These are phyloP conservation scores for Ernsta delagoae DNA, from an alignment of 2,888 invertebrate genomes.

Conservation along the genomic window DNA sequence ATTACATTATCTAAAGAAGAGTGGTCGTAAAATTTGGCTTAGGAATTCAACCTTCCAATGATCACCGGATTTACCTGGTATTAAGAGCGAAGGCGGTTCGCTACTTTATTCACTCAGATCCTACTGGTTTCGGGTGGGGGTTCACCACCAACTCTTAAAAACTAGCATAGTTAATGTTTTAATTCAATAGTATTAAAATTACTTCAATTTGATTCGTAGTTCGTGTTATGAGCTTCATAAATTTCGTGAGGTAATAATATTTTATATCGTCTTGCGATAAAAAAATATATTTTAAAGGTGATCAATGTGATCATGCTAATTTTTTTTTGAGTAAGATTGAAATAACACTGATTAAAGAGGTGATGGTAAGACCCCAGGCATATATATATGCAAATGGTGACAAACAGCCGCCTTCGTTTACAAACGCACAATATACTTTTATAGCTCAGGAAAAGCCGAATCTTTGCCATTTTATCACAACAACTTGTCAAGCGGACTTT, in stretches of 20 bases:
- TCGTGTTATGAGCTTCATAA: too few relatives aligned
- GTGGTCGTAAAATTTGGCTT: conserved; percentile 4
- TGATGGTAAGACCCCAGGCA: conserved; percentile 30
- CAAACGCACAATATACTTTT: conserved; percentile 84
- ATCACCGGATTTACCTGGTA: conserved; percentile 39
- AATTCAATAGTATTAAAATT: too few relatives aligned
- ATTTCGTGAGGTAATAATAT: too few relatives aligned
- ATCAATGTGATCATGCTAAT: too few relatives aligned
- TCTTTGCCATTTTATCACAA: conserved; percentile 50
- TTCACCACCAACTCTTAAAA: too few relatives aligned
- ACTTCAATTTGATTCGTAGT: too few relatives aligned
- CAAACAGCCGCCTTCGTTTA: conserved; percentile 79
- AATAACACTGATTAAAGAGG: too few relatives aligned
- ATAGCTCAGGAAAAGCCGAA: conserved; percentile 77
- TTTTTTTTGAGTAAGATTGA: too few relatives aligned
- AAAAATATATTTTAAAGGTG: too few relatives aligned
- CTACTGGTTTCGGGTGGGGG: too few relatives aligned
- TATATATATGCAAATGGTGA: conserved; percentile 83
- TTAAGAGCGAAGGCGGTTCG: conserved; percentile 34
- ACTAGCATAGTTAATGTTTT: too few relatives aligned
- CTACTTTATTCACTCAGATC: conserved; percentile 35
- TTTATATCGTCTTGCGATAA: too few relatives aligned
- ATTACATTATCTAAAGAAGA: neutral
- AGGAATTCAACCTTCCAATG: conserved; percentile 12
- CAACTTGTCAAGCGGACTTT: conserved; percentile 40